Evolutionary conservation across 2,888 invertebrate genomes (phyloP).

Genomic region (Saturnia japonica): DNA sequence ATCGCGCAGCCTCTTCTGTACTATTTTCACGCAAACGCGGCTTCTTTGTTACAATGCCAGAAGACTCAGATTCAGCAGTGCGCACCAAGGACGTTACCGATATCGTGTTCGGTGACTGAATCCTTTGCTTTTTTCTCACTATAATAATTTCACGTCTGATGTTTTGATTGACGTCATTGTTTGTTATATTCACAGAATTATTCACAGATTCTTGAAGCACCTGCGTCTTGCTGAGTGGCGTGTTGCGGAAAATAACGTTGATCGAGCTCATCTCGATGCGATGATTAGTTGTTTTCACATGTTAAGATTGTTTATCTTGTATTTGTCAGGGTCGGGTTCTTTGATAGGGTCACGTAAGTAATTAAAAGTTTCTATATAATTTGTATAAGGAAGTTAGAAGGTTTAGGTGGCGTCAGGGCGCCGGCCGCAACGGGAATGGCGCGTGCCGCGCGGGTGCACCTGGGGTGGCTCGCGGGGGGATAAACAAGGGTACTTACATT

Average conservation of each 20-base stretch:
- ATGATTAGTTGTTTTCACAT: conserved; percentile 69
- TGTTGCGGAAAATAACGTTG: conserved; percentile 83
- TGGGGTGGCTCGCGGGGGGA: conserved; percentile 78
- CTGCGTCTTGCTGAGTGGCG: conserved; percentile 82
- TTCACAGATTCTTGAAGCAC: conserved; percentile 85
- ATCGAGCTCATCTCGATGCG: conserved; percentile 78
- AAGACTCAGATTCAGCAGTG: conserved; percentile 56
- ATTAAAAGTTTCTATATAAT: conserved; percentile 44
- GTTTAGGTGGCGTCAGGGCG: conserved; percentile 74
- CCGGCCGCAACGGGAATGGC: conserved; percentile 77
- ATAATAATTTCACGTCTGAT: conserved; percentile 78
- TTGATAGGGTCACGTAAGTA: conserved; percentile 54
- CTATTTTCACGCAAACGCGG: conserved; percentile 68
- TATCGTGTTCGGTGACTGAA: conserved; percentile 63
- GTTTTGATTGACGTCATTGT: conserved; percentile 63
- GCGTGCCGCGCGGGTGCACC: conserved; percentile 78
- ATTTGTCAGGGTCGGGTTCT: conserved; percentile 50
- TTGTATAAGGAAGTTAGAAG: conserved; percentile 39
- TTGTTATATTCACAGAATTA: conserved; percentile 81
- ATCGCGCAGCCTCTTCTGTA: conserved; percentile 70
- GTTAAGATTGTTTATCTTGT: conserved; percentile 58
- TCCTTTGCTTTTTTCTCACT: conserved; percentile 76
- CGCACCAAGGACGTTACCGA: conserved; percentile 74
- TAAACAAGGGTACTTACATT: conserved; percentile 80
- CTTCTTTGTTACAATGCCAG: conserved; percentile 59